Conservation (phyloP, 53 echinoderm and acorn worm species). For the Hippasteria phrygiana region DNA sequence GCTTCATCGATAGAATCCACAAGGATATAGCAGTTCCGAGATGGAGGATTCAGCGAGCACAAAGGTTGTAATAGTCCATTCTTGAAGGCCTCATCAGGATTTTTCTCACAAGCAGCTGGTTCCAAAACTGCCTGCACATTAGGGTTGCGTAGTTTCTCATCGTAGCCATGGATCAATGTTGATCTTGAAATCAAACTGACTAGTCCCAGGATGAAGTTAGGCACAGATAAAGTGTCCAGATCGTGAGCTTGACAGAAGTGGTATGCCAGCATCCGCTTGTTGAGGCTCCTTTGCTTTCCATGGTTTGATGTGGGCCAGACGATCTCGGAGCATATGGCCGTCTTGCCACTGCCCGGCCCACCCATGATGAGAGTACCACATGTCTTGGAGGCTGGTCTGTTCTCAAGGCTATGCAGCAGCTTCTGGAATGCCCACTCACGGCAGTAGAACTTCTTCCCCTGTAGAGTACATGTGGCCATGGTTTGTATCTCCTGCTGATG, state of each 20-base stretch:
- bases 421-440: slow-evolving; percentile 99
- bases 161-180: slow-evolving; percentile 91
- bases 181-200: slow-evolving; percentile 89
- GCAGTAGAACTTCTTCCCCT: slow-evolving; percentile 99
- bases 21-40: slow-evolving; percentile 93
- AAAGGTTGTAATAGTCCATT: slow-evolving; percentile 93
- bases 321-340: slow-evolving; percentile 92
- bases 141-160: slow-evolving; percentile 95
- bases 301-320: slow-evolving; percentile 92
- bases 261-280: slow-evolving; percentile 89
- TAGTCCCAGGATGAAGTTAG: slow-evolving; percentile 93
- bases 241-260: slow-evolving; percentile 98
- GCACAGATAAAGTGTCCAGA: slow-evolving; percentile 88
- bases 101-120: slow-evolving; percentile 94
- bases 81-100: slow-evolving; percentile 99
- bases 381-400: slow-evolving; percentile 92
- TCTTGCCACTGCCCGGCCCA: slow-evolving; percentile 99
- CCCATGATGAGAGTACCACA: slow-evolving; percentile 99
- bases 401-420: slow-evolving; percentile 95
- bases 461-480: slow-evolving; percentile 95
- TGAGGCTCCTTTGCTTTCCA: slow-evolving; percentile 91
- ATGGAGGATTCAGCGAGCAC: slow-evolving; percentile 88
- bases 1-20: slow-evolving; percentile 98
- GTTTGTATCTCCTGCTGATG: slow-evolving; percentile 1
- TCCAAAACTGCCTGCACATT: slow-evolving; percentile 91